Evolutionary conservation across 2,113 vertebrate genomes (phyloP).

Genomic region (Nesoenas mayeri): DNA sequence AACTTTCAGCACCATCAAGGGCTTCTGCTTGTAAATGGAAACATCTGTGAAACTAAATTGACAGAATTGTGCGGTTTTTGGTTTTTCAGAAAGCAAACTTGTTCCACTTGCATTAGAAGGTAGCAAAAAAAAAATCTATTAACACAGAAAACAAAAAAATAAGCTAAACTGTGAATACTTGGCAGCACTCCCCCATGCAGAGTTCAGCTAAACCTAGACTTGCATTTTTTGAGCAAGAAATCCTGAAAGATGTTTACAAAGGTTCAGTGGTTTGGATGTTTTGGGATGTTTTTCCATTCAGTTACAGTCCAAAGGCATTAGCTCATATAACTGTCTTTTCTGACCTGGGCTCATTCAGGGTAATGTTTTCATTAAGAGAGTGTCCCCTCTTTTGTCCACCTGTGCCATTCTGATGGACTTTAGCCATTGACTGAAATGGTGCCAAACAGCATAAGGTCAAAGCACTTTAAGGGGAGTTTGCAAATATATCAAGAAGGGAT

Average conservation of each 20-base stretch:
- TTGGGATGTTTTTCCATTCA: not conserved
- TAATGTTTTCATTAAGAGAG: not conserved
- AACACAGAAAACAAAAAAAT: not conserved
- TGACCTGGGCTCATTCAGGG: not conserved
- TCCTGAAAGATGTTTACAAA: not conserved
- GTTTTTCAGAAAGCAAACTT: not conserved
- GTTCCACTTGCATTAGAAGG: not conserved
- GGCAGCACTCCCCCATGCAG: too few species aligned
- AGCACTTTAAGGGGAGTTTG: not conserved
- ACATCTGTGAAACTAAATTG: conserved; percentile 72
- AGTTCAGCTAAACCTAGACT: not conserved
- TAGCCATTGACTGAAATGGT: accelerated
- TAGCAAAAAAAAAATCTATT: too few species aligned
- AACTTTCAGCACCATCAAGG: conserved; percentile 69
- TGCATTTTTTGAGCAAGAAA: not conserved
- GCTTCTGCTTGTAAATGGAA: conserved; percentile 71
- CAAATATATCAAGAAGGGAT: not conserved
- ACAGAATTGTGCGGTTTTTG: not conserved
- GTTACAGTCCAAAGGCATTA: not conserved
- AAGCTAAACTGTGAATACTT: not conserved
- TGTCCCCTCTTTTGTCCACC: not conserved
- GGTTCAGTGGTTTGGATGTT: not conserved
- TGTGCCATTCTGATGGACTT: accelerated
- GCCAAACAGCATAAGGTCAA: not conserved
- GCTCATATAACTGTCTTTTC: not conserved